Evolutionary conservation across 2,888 invertebrate species (phyloP).

Genomic region (Thumatha senex): DNA sequence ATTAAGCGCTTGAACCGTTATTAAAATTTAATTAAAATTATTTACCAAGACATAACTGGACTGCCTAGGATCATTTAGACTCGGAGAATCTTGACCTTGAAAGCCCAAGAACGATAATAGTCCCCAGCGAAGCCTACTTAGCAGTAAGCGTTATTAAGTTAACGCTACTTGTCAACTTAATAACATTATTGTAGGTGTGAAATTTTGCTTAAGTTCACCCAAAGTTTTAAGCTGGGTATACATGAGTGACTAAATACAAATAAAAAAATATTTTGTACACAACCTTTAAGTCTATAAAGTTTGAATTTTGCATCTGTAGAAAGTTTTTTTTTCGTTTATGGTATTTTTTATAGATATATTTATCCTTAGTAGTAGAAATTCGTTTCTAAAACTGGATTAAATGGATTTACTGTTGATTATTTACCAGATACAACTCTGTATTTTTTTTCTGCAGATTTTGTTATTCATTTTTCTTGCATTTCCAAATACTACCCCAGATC

Average conservation of each 20-base stretch:
- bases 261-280: neutral
- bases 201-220: conserved; percentile 6
- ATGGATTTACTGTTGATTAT: too few relatives aligned
- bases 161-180: conserved; percentile 24
- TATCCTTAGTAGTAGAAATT: too few relatives aligned
- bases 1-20: conserved; percentile 1
- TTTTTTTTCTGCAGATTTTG: too few relatives aligned
- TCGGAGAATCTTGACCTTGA: conserved; percentile 11
- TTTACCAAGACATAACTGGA: conserved; percentile 6
- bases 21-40: neutral
- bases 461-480: too few relatives aligned
- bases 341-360: too few relatives aligned
- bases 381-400: too few relatives aligned
- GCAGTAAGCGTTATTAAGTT: conserved; percentile 12
- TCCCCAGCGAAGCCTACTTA: conserved; percentile 5
- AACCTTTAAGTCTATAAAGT: neutral
- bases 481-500: too few relatives aligned
- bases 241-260: neutral
- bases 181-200: conserved; percentile 22
- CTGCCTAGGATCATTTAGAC: conserved; percentile 5
- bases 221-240: neutral
- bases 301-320: neutral
- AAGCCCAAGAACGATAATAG: conserved; percentile 26
- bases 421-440: too few relatives aligned
- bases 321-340: neutral